A percentile compares a stretch with the other conserved stretches of the same genome.
Evolutionary conservation across 2,888 invertebrate species (phyloP).

Genomic region (Nipponacmea schrenckii): DNA sequence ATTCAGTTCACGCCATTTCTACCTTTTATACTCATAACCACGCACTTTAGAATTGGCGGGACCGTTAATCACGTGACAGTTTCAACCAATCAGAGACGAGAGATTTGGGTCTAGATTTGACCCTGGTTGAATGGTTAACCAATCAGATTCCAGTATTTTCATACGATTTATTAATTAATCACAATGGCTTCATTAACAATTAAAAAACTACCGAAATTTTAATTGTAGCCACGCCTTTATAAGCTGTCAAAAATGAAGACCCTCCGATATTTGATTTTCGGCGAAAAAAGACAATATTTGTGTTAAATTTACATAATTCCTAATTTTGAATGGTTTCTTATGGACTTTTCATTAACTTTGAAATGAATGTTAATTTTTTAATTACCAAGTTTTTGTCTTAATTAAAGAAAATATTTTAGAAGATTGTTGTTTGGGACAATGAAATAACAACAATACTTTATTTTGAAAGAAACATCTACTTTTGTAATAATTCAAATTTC

Average conservation of each 20-base stretch:
- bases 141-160: slow-evolving; percentile 10
- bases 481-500: no score
- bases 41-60: slow-evolving; percentile 57
- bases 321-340: neutral
- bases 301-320: neutral
- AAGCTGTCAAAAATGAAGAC: neutral
- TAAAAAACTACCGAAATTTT: neutral
- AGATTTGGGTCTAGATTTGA: slow-evolving; percentile 11
- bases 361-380: no score
- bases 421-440: no score
- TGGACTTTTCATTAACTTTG: no score
- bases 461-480: no score
- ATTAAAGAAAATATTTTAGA: no score
- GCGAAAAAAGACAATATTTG: neutral
- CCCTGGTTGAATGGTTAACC: slow-evolving; percentile 7
- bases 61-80: slow-evolving; percentile 53
- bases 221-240: neutral
- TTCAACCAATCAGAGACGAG: slow-evolving; percentile 44
- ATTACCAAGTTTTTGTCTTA: no score
- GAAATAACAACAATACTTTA: no score
- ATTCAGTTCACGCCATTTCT: neutral
- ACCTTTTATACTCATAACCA: slow-evolving; percentile 24
- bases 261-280: neutral
- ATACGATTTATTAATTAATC: neutral
- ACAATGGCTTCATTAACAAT: neutral